Conservation (phyloP, 2,797 vertebrate species). For the Acrossocheilus fasciatus region DNA sequence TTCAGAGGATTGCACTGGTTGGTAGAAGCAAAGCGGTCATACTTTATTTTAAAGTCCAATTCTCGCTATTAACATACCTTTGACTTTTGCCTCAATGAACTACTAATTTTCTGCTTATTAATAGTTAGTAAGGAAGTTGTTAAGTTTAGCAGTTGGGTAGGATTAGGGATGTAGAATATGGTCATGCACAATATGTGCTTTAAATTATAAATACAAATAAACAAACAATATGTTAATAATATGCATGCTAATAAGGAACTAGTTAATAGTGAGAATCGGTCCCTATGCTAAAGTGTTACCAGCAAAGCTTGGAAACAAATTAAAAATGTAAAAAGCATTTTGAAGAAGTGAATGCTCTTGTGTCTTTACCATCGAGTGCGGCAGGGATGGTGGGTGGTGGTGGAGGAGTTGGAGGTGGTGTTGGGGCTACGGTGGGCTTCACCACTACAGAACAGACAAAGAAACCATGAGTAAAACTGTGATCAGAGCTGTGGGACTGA, state of each 20-base stretch:
- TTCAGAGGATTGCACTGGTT: neutral
- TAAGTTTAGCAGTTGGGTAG: neutral
- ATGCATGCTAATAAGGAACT: neutral
- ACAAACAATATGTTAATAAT: neutral
- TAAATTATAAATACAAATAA: too few species aligned
- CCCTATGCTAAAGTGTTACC: neutral
- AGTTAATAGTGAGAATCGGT: too few species aligned
- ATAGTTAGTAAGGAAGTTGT: neutral
- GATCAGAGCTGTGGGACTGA: neutral
- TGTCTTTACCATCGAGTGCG: conserved; percentile 89
- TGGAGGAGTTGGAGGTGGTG: conserved; percentile 89
- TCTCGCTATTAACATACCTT: neutral
- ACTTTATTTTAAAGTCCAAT: neutral
- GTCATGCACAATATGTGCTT: too few species aligned
- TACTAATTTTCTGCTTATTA: neutral
- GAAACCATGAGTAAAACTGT: neutral
- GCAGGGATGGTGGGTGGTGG: conserved; percentile 90
- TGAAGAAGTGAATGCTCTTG: neutral
- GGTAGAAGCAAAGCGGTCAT: neutral
- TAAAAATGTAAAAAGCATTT: neutral
- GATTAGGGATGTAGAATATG: too few species aligned
- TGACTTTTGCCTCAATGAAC: neutral
- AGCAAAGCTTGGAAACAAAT: neutral
- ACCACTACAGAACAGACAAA: conserved; percentile 77
- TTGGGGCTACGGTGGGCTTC: conserved; percentile 92